Evolutionary conservation across 2,113 vertebrate genomes (phyloP).

Genomic region (Labeo catla): DNA sequence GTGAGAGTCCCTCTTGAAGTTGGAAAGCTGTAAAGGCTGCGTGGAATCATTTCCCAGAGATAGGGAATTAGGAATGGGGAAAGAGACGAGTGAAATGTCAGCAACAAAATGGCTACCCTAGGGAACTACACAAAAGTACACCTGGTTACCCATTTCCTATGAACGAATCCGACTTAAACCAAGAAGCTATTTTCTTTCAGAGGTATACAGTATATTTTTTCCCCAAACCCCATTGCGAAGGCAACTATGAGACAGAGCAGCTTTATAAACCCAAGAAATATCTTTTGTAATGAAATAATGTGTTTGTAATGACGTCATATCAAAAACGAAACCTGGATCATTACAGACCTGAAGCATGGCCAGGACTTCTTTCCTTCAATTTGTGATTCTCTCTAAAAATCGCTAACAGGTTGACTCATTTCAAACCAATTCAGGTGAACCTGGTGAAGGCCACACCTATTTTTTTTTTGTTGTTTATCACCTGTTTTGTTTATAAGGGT

Average conservation of each 20-base stretch:
- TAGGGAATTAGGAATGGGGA: conserved; percentile 64
- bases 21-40: conserved; percentile 70
- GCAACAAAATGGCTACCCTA: conserved; percentile 67
- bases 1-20: conserved; percentile 56
- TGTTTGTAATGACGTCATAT: conserved; percentile 12
- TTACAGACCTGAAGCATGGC: conserved; percentile 44
- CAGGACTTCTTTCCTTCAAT: conserved; percentile 34
- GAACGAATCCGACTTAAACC: conserved; percentile 56
- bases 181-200: conserved; percentile 60
- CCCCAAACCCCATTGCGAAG: conserved; percentile 69
- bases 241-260: conserved; percentile 76
- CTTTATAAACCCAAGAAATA: conserved; percentile 47
- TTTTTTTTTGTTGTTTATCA: conserved; percentile 3
- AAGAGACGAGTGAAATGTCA: conserved; percentile 62
- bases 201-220: conserved; percentile 62
- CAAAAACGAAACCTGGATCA: conserved; percentile 33
- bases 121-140: conserved; percentile 51
- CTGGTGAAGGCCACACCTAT: conserved; percentile 23
- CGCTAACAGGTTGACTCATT: conserved; percentile 39
- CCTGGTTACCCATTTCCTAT: conserved; percentile 40
- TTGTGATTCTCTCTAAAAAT: conserved; percentile 32
- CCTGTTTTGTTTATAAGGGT: conserved; percentile 34
- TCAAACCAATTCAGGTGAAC: conserved; percentile 36
- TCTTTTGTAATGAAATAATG: conserved; percentile 43
- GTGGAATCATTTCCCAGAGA: conserved; percentile 65